Base-by-base conservation (phyloP, 1,140 invertebrate species). In the Frieseomelitta varia region DNA sequence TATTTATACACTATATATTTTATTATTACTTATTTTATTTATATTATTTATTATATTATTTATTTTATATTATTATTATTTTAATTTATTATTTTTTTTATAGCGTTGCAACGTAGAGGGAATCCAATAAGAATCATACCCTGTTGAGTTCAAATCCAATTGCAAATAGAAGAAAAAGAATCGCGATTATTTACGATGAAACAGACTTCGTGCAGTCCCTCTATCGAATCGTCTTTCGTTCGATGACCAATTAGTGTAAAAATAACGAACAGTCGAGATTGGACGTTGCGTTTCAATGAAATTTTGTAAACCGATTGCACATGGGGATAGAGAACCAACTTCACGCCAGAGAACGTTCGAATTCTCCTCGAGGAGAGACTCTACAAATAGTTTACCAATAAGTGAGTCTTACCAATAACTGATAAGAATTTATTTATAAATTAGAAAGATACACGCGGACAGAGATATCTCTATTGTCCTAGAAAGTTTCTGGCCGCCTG, bases 111-210 rank as follows among this genome's bases (percentile, higher is more conserved):
- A 87, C 84, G 76, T 56, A 15, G 12, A 17, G 55, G 39, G 30
- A 73, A 87, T 80, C 77, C 67, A 88, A 88, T 76, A 72, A 53
- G 56, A 75, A 39, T 24, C 39, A 4, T 56, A 75, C 27, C 51
- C 58, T n/a, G 47, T 80, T 34, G 30, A 2, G 63, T 71, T 30
- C 30, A 11, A 10, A 56, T 84, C 34, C 56, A 79, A 87, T 86
- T 55, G 63, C 4, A 24, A 24, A 30, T 47, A 34, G 56, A 34
- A 58, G 15, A 47, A 10, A 39, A 76, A 21, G 2, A 61, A 79
- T 61, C 78, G 15, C 74, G 3, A 53, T 10, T 39, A 72, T 76
- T 75, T 63, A 55, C 58, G 65, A 65, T 61, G 68, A 8, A 83
- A 86, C 11, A 27, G 2, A 27, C 24, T 69, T 71, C 63, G 55